These are phyloP conservation scores for Glyptemys insculpta DNA, from an alignment of 2,797 vertebrate genomes.

Conservation along the genomic window DNA sequence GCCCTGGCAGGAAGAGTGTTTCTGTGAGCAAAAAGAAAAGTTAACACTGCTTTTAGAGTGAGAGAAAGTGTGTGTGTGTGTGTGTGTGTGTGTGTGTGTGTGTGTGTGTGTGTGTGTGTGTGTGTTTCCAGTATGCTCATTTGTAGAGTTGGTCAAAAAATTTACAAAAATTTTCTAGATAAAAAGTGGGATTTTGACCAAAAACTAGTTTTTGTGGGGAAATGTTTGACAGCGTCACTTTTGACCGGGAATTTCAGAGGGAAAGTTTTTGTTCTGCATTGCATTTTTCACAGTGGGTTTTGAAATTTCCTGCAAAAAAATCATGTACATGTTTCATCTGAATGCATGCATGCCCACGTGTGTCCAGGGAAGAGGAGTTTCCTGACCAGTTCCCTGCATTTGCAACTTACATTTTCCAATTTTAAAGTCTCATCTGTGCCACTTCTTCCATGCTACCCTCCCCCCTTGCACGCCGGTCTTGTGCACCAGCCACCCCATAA, in stretches of 20 bases:
- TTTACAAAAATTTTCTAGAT: neutral
- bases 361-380: no score
- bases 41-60: fast-evolving
- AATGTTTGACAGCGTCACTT: neutral
- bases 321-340: neutral
- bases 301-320: neutral
- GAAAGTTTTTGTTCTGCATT: neutral
- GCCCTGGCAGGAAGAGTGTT: fast-evolving
- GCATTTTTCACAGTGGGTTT: neutral
- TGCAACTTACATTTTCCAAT: fast-evolving
- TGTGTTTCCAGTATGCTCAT: fast-evolving
- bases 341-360: fast-evolving
- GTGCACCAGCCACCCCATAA: fast-evolving
- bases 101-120: no score
- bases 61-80: no score
- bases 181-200: neutral
- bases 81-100: no score
- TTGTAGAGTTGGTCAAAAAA: neutral
- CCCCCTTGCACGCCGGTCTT: fast-evolving
- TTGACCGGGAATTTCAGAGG: neutral
- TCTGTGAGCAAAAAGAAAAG: fast-evolving
- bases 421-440: fast-evolving
- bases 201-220: neutral
- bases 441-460: neutral
- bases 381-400: fast-evolving